Evolutionary conservation across 2,113 vertebrate genomes (phyloP), one percentile per base, ranked within the genome.

Genomic region (Phycodurus eques): DNA sequence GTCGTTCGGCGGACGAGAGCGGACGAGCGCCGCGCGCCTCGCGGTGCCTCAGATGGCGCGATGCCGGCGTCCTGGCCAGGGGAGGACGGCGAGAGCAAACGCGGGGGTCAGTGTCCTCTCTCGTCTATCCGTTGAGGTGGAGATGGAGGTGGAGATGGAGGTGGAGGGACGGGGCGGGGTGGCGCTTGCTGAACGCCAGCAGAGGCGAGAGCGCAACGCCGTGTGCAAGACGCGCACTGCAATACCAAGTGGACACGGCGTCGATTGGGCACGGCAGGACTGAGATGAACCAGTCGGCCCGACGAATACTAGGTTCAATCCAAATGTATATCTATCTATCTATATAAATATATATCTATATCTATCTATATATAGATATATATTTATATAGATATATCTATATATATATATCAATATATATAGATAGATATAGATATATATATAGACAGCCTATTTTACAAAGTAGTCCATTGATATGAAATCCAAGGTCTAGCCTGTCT

Each of bases 201-300:
- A 46, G 64, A 65, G 43, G 20, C 10, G 77, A 84, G 86, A 89
- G 90, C 88, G 87, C 85, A 81, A 83, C 83, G 81, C 76, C 80
- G 89, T 46, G 88, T 87, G 86, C 87, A 72, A 77, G 76, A 81
- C 84, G 85, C 87, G 88, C 84, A 85, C 84, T 88, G 85, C 88
- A 89, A 75, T n/a, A 68, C 33, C 76, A 71, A 59, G 17, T 27
- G 77, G 69, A 43, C 61, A 65, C 67, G 31, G 0, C 39, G 54
- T 14, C 64, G 71, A 20, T 60, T 57, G 78, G 74, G 72, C n/a
- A n/a, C 43, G 47, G 27, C 14, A 31, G 27, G 42, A 31, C 22
- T 8, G n/a, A 39, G 6, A 39, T 4, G 14, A 62, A 62, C 27
- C 53, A n/a, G 53, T 39, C 35, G 35, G 35, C 35, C 35, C 35